Conservation (phyloP, 2,113 vertebrate genomes). For the Varanus komodoensis region DNA sequence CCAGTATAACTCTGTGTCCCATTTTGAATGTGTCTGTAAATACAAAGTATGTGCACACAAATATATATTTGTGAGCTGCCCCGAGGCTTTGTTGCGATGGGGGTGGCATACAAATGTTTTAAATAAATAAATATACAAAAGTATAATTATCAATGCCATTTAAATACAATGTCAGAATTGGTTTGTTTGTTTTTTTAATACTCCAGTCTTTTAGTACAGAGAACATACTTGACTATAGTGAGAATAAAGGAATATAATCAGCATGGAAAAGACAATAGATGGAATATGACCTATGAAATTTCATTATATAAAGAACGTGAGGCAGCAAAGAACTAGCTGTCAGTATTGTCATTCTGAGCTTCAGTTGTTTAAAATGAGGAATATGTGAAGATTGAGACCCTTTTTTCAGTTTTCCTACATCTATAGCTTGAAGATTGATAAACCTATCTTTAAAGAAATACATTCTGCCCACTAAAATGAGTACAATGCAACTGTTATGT, state of each 20-base stretch:
- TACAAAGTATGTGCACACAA: not conserved
- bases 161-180: not conserved
- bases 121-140: no score
- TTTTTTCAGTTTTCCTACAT: not conserved
- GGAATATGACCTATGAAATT: not conserved
- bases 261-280: not conserved
- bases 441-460: not conserved
- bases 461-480: not conserved
- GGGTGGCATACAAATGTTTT: no score
- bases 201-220: not conserved
- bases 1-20: not conserved
- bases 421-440: not conserved
- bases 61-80: no score
- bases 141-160: not conserved
- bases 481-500: slow-evolving; percentile 1
- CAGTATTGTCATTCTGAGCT: not conserved
- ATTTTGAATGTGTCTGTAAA: not conserved
- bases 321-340: not conserved
- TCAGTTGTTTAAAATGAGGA: not conserved
- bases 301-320: not conserved
- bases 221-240: not conserved
- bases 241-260: not conserved
- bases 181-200: not conserved
- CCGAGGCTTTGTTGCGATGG: no score
- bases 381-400: not conserved